Conservation (phyloP, 2,113 vertebrate genomes). For the Hemicordylus capensis region DNA sequence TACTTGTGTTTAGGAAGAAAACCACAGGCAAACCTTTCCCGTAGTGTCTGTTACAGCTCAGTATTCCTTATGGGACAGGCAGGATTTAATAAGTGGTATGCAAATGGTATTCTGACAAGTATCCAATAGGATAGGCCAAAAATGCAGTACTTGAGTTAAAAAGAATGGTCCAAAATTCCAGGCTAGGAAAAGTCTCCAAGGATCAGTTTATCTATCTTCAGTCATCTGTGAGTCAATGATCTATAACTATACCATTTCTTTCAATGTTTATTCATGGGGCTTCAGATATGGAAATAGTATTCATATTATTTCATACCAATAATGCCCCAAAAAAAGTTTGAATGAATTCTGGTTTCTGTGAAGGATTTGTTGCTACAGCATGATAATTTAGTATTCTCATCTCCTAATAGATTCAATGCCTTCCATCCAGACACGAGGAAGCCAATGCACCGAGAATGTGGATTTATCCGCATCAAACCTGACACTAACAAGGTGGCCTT, state of each 20-base stretch:
- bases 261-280: neutral
- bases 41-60: neutral
- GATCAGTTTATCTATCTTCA: neutral
- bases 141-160: neutral
- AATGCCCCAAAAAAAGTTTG: neutral
- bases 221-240: neutral
- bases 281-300: neutral
- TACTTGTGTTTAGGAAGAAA: neutral
- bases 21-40: neutral
- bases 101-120: neutral
- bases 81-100: conserved; percentile 7
- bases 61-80: neutral
- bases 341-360: neutral
- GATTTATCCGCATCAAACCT: conserved; percentile 91
- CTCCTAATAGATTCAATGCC: conserved; percentile 86
- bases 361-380: neutral
- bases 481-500: conserved; percentile 93
- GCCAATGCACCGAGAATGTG: conserved; percentile 91
- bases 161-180: neutral
- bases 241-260: neutral
- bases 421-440: conserved; percentile 89
- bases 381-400: neutral
- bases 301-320: neutral
- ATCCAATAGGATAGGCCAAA: conserved; percentile 10
- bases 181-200: conserved; percentile 5